A percentile compares a stretch with the other conserved stretches of the same genome.
Evolutionary conservation across 2,888 invertebrate species (phyloP).

Genomic region (Trichacis sp.): DNA sequence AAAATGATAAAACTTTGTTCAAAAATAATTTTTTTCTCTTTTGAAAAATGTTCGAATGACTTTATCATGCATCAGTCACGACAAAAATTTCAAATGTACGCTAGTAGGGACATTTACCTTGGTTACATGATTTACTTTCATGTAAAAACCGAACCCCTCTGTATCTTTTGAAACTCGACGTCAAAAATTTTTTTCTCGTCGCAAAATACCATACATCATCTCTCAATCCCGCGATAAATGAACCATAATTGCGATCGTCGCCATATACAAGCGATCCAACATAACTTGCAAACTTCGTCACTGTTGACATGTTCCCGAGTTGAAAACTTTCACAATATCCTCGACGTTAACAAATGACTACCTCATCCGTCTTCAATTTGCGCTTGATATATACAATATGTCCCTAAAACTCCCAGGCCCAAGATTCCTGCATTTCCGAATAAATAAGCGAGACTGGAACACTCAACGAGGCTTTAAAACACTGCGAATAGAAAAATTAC

Average conservation of each 20-base stretch:
- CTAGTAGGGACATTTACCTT: too few relatives aligned
- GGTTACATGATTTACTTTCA: too few relatives aligned
- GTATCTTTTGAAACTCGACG: too few relatives aligned
- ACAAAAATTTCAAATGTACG: too few relatives aligned
- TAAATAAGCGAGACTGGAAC: background rate
- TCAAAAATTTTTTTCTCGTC: too few relatives aligned
- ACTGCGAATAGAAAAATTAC: too few relatives aligned
- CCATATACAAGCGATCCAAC: background rate
- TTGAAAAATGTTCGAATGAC: too few relatives aligned
- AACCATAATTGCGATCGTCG: background rate
- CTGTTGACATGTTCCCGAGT: background rate
- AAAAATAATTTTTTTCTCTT: too few relatives aligned
- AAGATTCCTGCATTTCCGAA: background rate
- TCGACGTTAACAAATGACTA: background rate
- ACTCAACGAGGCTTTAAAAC: background rate
- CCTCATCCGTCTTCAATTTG: background rate
- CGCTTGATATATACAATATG: background rate
- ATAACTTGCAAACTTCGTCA: background rate
- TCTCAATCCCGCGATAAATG: background rate
- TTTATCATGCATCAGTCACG: too few relatives aligned
- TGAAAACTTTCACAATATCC: background rate
- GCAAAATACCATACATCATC: too few relatives aligned
- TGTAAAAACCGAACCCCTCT: too few relatives aligned
- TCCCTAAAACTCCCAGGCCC: background rate
- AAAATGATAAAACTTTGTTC: too few relatives aligned